Conservation (phyloP, 2,888 invertebrate genomes). For the Xestia c-nigrum region DNA sequence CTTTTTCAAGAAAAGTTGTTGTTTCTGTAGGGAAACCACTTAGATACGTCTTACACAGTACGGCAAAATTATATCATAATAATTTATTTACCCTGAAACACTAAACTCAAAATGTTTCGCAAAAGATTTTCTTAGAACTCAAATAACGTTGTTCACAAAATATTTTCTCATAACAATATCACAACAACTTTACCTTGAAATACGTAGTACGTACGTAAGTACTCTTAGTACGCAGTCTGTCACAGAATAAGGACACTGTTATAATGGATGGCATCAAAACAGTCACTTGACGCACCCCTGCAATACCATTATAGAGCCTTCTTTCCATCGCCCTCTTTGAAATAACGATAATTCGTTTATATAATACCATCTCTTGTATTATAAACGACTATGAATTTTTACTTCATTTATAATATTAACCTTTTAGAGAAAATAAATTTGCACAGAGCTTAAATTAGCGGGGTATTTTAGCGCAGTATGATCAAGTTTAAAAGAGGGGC, state of each 20-base stretch:
- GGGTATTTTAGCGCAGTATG: slow-evolving; percentile 30
- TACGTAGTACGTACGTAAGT: slow-evolving; percentile 9
- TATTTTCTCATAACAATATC: neutral
- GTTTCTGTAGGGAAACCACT: neutral
- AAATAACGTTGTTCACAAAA: slow-evolving; percentile 9
- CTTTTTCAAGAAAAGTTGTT: neutral
- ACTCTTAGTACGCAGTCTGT: slow-evolving; percentile 26
- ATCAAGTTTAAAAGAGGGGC: slow-evolving; percentile 37
- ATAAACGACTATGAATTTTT: slow-evolving; percentile 70
- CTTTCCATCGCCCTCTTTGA: slow-evolving; percentile 71
- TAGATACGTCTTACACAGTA: too few relatives aligned
- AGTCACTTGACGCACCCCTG: slow-evolving; percentile 89
- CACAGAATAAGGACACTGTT: slow-evolving; percentile 79
- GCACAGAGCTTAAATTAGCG: slow-evolving; percentile 56
- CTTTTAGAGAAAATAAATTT: slow-evolving; percentile 60
- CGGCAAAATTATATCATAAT: neutral
- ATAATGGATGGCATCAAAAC: slow-evolving; percentile 86
- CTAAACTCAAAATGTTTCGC: neutral
- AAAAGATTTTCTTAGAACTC: slow-evolving; percentile 10
- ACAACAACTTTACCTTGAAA: slow-evolving; percentile 20
- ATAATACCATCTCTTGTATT: slow-evolving; percentile 66
- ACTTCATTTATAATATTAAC: slow-evolving; percentile 65
- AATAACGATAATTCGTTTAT: slow-evolving; percentile 79
- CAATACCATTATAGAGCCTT: slow-evolving; percentile 85
- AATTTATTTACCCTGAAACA: neutral